phyloP scores from a whole-genome alignment of 37 sponge, comb jelly and placozoan genomes.

The Halichondria panicea region DNA sequence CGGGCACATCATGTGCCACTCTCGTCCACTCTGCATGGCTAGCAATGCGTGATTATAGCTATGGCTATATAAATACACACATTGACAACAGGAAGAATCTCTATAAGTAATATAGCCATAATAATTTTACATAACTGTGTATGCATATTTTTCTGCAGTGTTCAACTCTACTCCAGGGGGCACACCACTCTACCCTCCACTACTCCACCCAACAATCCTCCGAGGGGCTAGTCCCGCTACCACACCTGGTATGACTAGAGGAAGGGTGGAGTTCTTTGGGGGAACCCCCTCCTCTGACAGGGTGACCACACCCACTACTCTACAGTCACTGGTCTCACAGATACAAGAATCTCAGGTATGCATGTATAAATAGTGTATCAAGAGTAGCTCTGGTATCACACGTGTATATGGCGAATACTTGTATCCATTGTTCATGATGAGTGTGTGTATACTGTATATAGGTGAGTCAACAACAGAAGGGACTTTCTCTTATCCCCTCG shows the following conservation, averaged over 20 bases:
- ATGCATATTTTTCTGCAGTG: background rate
- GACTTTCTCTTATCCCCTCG: background rate
- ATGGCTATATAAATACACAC: too few relatives aligned
- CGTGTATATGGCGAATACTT: too few relatives aligned
- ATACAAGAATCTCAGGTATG: conserved; percentile 24
- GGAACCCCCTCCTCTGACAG: background rate
- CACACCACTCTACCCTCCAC: background rate
- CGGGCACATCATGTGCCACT: too few relatives aligned
- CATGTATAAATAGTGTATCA: too few relatives aligned
- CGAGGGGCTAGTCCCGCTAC: background rate
- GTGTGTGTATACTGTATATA: too few relatives aligned
- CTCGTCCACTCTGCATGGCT: too few relatives aligned
- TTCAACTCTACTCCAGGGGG: background rate
- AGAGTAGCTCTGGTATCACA: too few relatives aligned
- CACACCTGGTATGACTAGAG: background rate
- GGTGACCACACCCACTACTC: conserved; percentile 1
- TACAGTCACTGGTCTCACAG: conserved; percentile 27
- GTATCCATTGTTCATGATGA: too few relatives aligned
- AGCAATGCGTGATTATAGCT: too few relatives aligned
- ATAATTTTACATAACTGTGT: background rate
- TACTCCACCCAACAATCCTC: background rate
- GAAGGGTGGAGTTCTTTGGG: background rate
- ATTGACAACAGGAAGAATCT: too few relatives aligned
- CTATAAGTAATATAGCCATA: too few relatives aligned
- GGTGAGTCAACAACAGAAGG: too few relatives aligned